These are phyloP conservation scores for Apteryx owenii DNA, from an alignment of 2,113 vertebrate species.

Conservation along the genomic window DNA sequence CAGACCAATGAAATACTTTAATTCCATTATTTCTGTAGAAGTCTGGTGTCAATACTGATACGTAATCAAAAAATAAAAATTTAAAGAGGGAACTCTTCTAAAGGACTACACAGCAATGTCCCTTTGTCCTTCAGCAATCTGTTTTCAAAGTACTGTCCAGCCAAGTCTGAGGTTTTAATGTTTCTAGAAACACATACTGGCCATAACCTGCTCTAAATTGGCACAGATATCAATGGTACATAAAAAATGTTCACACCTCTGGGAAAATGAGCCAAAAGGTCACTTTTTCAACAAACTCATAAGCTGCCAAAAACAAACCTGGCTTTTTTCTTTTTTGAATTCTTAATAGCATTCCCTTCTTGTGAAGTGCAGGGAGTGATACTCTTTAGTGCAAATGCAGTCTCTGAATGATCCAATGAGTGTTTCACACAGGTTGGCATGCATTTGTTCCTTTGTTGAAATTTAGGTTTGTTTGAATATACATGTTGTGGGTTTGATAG, in stretches of 20 bases:
- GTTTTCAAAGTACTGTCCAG: background rate
- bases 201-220: background rate
- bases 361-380: background rate
- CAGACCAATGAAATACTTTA: background rate
- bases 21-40: background rate
- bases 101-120: background rate
- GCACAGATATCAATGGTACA: background rate
- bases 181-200: constrained; percentile 8
- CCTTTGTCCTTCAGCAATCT: background rate
- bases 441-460: background rate
- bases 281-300: constrained; percentile 7
- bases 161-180: background rate
- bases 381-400: background rate
- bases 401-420: background rate
- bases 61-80: background rate
- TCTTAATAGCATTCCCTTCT: background rate
- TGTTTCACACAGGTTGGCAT: background rate
- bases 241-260: constrained; percentile 27
- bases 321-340: background rate
- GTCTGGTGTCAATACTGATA: background rate
- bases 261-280: constrained; percentile 27
- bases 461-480: background rate
- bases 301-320: constrained; percentile 1
- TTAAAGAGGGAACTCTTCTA: background rate
- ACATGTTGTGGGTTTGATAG: background rate